These are phyloP conservation scores for Aegithalos caudatus DNA, from an alignment of 2,113 vertebrate species.

Conservation along the genomic window DNA sequence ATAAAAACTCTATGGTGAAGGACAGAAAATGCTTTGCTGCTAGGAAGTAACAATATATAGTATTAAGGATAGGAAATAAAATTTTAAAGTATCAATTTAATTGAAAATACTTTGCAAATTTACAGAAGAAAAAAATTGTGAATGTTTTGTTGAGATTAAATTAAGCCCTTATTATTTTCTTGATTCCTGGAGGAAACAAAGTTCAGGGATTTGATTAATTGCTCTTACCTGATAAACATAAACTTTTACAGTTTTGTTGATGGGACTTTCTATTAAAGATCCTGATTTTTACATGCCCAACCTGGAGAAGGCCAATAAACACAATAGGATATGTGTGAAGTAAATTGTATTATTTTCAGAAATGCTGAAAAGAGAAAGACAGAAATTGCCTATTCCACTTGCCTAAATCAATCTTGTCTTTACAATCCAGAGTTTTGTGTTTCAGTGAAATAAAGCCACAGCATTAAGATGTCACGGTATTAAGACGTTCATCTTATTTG, in stretches of 20 bases:
- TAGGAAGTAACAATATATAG: not conserved
- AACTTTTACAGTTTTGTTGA: not conserved
- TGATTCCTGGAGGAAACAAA: accelerated
- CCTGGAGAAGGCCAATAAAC: not conserved
- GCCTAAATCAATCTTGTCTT: not conserved
- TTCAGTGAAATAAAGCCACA: not conserved
- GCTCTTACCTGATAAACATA: not conserved
- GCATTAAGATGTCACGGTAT: not conserved
- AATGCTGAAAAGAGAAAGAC: not conserved
- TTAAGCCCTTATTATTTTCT: accelerated
- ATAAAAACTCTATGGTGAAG: not conserved
- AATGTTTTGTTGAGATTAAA: not conserved
- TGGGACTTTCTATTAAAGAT: not conserved
- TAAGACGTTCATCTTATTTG: not conserved
- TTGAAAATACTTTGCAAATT: not conserved
- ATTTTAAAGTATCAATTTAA: not conserved
- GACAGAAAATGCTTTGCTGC: not conserved
- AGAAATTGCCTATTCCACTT: not conserved
- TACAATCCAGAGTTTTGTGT: not conserved
- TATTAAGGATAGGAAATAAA: not conserved
- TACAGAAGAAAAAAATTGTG: not conserved
- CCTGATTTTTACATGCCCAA: not conserved
- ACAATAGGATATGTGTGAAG: not conserved
- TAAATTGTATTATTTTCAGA: not conserved
- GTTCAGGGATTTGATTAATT: not conserved